Conservation (phyloP, 2,113 vertebrate species). For the Ptilonorhynchus violaceus region DNA sequence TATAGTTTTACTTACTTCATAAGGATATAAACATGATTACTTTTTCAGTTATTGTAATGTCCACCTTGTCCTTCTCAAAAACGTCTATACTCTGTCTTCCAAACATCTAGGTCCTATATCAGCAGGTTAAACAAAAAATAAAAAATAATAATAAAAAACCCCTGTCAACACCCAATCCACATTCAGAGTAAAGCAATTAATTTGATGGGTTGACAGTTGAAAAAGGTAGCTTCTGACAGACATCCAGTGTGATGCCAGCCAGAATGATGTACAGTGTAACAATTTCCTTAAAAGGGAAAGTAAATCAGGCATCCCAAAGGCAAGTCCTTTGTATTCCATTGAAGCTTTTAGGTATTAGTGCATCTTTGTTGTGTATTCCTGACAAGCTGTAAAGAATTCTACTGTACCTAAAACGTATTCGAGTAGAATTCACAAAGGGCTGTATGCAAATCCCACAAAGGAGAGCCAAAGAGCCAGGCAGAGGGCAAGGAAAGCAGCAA, state of each 20-base stretch:
- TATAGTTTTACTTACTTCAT: conserved; percentile 33
- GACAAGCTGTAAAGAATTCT: conserved; percentile 11
- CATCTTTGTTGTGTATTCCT: conserved; percentile 12
- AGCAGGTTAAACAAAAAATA: neutral
- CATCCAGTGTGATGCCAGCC: conserved; percentile 4
- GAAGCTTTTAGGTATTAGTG: conserved; percentile 7
- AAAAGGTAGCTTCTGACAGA: conserved; percentile 50
- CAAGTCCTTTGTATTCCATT: conserved; percentile 15
- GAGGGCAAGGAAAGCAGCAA: neutral
- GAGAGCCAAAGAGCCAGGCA: neutral
- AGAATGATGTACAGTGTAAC: neutral
- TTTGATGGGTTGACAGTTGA: conserved; percentile 46
- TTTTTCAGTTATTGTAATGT: conserved; percentile 14
- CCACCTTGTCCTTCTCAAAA: conserved; percentile 49
- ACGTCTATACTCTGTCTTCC: neutral
- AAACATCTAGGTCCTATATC: neutral
- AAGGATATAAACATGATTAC: conserved; percentile 38
- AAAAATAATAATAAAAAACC: neutral
- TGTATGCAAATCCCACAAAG: neutral
- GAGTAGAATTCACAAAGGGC: conserved; percentile 1
- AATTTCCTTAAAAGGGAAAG: conserved; percentile 19
- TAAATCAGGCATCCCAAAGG: conserved; percentile 29
- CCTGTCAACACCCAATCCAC: neutral
- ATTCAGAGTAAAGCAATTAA: conserved; percentile 50
- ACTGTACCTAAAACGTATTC: neutral